Conservation (phyloP, 2,113 vertebrate species). For the Camelus dromedarius region DNA sequence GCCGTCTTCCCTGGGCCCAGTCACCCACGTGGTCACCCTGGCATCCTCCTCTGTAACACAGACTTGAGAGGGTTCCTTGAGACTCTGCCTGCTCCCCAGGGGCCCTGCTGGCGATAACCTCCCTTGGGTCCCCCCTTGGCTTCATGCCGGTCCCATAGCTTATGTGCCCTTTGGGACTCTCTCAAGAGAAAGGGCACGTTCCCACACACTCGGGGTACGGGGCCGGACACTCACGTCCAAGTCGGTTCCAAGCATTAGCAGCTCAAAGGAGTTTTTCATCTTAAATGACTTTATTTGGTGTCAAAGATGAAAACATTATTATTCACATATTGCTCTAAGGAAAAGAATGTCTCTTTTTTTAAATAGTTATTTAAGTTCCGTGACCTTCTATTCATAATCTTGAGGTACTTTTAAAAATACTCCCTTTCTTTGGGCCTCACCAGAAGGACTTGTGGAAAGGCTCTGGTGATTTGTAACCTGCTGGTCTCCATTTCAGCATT, state of each 20-base stretch:
- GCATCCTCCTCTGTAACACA: background rate
- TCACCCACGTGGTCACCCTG: rapidly evolving
- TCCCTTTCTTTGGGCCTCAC: background rate
- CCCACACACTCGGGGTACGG: background rate
- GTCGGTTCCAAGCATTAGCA: background rate
- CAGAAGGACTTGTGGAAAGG: background rate
- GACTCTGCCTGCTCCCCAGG: background rate
- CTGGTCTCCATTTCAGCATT: background rate
- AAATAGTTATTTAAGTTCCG: background rate
- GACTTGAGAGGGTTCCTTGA: background rate
- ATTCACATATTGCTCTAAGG: background rate
- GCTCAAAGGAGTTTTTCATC: background rate
- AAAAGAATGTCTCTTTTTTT: background rate
- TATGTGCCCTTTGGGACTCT: background rate
- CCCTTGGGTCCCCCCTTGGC: background rate
- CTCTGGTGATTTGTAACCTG: conserved; percentile 38
- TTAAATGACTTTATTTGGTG: conserved; percentile 38
- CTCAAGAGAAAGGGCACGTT: background rate
- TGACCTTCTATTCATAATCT: background rate
- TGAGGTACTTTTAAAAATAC: background rate
- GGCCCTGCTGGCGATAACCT: background rate
- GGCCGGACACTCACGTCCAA: background rate
- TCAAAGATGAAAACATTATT: conserved; percentile 7
- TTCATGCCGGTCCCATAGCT: background rate
- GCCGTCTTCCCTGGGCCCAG: background rate